These are phyloP conservation scores for Cardiocondyla obscurior DNA, from an alignment of 1,140 invertebrate genomes.

Conservation along the genomic window DNA sequence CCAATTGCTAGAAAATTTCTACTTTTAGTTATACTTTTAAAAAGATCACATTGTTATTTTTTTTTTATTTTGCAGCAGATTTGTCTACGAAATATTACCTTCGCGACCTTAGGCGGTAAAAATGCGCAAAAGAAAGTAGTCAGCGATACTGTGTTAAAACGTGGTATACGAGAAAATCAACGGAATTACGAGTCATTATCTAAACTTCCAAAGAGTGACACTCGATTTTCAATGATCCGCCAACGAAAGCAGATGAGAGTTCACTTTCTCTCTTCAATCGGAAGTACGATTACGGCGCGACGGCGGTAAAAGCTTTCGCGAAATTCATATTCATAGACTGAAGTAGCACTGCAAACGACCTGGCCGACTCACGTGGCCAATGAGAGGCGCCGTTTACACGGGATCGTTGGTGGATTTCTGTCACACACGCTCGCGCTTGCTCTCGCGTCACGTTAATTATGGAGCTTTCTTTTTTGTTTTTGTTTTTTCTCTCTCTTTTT, in stretches of 20 bases:
- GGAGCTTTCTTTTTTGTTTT: slow-evolving; percentile 2
- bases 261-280: slow-evolving; percentile 24
- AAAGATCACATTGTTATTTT: neutral
- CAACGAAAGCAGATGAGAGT: slow-evolving; percentile 24
- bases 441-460: slow-evolving; percentile 5
- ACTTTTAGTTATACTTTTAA: neutral
- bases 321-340: slow-evolving; percentile 36
- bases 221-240: slow-evolving; percentile 4
- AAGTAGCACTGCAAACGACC: slow-evolving; percentile 22
- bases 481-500: slow-evolving; percentile 6
- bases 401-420: slow-evolving; percentile 11
- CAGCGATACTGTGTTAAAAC: neutral
- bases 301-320: slow-evolving; percentile 31
- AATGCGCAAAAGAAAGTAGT: slow-evolving; percentile 3
- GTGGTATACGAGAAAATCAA: neutral
- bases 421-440: slow-evolving; percentile 22
- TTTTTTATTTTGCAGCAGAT: neutral
- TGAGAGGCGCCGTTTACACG: slow-evolving; percentile 1
- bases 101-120: neutral
- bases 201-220: neutral
- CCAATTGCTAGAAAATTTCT: slow-evolving; percentile 18
- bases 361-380: slow-evolving; percentile 23
- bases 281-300: neutral
- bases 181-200: neutral
- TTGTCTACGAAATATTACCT: neutral